Conservation (phyloP, 2,888 invertebrate genomes). For the Cataglyphis rosenhaueri region DNA sequence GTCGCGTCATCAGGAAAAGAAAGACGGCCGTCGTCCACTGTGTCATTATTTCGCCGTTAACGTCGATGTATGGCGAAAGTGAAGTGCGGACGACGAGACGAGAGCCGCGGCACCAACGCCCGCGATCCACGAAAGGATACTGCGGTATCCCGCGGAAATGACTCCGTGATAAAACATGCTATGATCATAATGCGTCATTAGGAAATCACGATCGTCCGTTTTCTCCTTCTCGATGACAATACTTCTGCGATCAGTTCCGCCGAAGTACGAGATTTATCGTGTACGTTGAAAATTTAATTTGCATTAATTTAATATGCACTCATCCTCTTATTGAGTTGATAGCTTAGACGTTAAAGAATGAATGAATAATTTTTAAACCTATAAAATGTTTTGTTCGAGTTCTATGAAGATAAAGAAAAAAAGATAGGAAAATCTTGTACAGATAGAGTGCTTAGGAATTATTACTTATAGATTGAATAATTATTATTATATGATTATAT, state of each 20-base stretch:
- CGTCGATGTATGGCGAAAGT: slow-evolving; percentile 23
- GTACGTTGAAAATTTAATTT: not conserved
- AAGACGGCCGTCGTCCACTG: slow-evolving; percentile 7
- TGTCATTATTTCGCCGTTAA: slow-evolving; percentile 50
- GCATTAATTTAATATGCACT: not conserved
- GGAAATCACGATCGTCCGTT: slow-evolving; percentile 48
- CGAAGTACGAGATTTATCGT: not conserved
- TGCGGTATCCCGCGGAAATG: slow-evolving; percentile 80
- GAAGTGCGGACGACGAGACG: not conserved
- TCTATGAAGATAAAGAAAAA: not conserved
- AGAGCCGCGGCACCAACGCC: slow-evolving; percentile 4
- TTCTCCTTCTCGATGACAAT: not conserved
- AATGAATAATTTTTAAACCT: not conserved
- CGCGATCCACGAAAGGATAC: slow-evolving; percentile 75
- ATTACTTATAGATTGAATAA: not conserved
- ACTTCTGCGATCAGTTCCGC: not conserved
- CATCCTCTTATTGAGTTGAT: not conserved
- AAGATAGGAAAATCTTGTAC: not conserved
- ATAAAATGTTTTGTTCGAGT: not conserved
- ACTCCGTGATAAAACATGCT: slow-evolving; percentile 74
- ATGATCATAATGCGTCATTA: slow-evolving; percentile 72
- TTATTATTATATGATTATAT: not conserved
- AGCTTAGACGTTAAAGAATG: not conserved
- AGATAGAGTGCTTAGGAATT: not conserved
- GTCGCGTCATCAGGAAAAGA: slow-evolving; percentile 21